Evolutionary conservation across 2,888 invertebrate species (phyloP).

Genomic region (Lasioglossum leucozonium): DNA sequence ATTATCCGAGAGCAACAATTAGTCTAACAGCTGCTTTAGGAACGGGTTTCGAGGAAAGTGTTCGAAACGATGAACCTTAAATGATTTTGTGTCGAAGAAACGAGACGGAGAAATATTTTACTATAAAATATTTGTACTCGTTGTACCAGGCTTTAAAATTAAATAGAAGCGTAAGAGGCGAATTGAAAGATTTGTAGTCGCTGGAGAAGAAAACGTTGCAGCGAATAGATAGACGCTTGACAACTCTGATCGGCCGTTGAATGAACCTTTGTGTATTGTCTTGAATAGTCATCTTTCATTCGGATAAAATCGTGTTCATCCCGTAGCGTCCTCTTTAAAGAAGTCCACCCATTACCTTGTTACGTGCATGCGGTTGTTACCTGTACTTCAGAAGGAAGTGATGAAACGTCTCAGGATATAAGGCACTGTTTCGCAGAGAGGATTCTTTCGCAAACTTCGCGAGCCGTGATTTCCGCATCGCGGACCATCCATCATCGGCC

Average conservation of each 20-base stretch:
- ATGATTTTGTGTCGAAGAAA: no score
- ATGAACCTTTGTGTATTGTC: slow-evolving; percentile 7
- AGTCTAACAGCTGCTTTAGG: slow-evolving; percentile 17
- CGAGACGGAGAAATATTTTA: background rate
- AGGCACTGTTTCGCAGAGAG: slow-evolving; percentile 66
- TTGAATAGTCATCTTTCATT: background rate
- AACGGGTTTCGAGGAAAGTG: no score
- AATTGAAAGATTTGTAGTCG: background rate
- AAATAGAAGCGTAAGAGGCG: background rate
- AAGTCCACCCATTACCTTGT: slow-evolving; percentile 57
- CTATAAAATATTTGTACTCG: background rate
- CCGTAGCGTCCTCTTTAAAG: slow-evolving; percentile 27
- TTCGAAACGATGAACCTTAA: no score
- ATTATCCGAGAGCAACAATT: slow-evolving; percentile 37
- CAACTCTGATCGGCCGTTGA: background rate
- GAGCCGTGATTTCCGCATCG: slow-evolving; percentile 70
- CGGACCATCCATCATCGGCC: slow-evolving; percentile 68
- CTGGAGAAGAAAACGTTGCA: background rate
- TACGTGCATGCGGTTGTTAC: slow-evolving; percentile 34
- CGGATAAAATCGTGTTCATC: slow-evolving; percentile 3
- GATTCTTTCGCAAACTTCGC: slow-evolving; percentile 66
- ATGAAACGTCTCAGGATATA: slow-evolving; percentile 63
- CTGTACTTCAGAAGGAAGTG: slow-evolving; percentile 51
- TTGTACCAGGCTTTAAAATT: background rate
- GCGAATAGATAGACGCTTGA: slow-evolving; percentile 3